Evolutionary conservation across 1,140 invertebrate genomes (phyloP), one percentile per base, ranked within the genome.

Genomic region (Drosophila rhopaloa): DNA sequence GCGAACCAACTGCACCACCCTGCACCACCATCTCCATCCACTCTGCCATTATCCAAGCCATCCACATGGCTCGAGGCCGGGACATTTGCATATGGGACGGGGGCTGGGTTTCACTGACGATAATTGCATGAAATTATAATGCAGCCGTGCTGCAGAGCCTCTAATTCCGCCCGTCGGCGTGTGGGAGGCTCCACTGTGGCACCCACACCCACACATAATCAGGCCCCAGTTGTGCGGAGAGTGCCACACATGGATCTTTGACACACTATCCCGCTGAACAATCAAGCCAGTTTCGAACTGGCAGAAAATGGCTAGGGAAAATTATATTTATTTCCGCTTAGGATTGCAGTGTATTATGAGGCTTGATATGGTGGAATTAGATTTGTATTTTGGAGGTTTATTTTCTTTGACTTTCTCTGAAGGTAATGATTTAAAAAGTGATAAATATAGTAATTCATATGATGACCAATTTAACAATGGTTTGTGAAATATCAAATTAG

Each of bases 81-180:
- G 29, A 40, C 65, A 76, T 83, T 82, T 82, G 80, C 80, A 82
- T 82, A 32, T 32, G 72, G 50, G 14, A 32, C 14, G 35, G 14
- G 66, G n/a, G 37, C 38, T 27, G 32, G 47, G n/a, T 50, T 46
- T 61, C 74, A 32, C 46, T 63, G 79, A 89, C 85, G 85, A 90
- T 89, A 89, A 89, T 89, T 89, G 85, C 84, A 89, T 89, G 84
- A 89, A 89, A 90, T 89, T 89, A 89, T 89, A 90, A 89, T 89
- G 85, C 81, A 84, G 73, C 71, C 77, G 73, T 55, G 74, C 47
- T 55, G 40, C 32, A 32, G 24, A 46, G 68, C 24, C 63, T 70
- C 63, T 51, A 13, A 27, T 53, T 10, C 53, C 67, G 62, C 46
- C 29, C 8, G 41, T 41, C 43, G 58, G 35, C 50, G 50, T 73